These are phyloP conservation scores for Caenorhabditis angaria DNA, from an alignment of 2,888 invertebrate species.

Conservation along the genomic window DNA sequence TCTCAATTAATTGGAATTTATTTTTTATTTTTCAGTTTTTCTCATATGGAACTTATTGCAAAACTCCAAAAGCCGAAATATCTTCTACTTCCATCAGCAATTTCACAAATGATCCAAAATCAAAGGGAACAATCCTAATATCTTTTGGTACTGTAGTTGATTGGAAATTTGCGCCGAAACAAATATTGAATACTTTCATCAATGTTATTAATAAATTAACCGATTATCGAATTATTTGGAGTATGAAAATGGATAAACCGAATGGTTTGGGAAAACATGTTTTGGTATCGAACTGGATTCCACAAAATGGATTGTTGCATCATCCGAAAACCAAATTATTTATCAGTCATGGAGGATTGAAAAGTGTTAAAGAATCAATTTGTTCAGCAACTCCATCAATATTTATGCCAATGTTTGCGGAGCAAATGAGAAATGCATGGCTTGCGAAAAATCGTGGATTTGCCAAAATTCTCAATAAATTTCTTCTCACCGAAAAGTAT, in stretches of 20 bases:
- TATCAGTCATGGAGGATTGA: constrained; percentile 40
- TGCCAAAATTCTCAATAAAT: constrained; percentile 36
- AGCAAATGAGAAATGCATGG: constrained; percentile 46
- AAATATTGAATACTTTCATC: constrained; percentile 24
- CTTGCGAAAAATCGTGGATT: constrained; percentile 34
- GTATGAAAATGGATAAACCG: constrained; percentile 26
- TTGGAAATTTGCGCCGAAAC: constrained; percentile 27
- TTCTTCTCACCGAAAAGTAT: constrained; percentile 20
- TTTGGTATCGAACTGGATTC: constrained; percentile 26
- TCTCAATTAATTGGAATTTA: too few relatives aligned
- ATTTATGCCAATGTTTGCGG: constrained; percentile 48
- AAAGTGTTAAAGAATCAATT: constrained; percentile 41
- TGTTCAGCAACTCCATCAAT: constrained; percentile 37
- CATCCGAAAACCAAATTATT: constrained; percentile 37
- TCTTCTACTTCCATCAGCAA: constrained; percentile 6
- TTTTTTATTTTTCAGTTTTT: constrained; percentile 21
- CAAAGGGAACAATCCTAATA: constrained; percentile 31
- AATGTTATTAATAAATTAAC: constrained; percentile 21
- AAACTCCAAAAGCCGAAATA: constrained; percentile 6
- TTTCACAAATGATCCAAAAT: constrained; percentile 27
- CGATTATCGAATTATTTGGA: constrained; percentile 28
- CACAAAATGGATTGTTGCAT: constrained; percentile 36
- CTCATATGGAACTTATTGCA: constrained; percentile 38
- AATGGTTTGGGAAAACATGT: constrained; percentile 19
- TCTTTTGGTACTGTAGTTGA: constrained; percentile 38